Evolutionary conservation across 2,113 vertebrate species (phyloP).

Genomic region (Meriones unguiculatus): DNA sequence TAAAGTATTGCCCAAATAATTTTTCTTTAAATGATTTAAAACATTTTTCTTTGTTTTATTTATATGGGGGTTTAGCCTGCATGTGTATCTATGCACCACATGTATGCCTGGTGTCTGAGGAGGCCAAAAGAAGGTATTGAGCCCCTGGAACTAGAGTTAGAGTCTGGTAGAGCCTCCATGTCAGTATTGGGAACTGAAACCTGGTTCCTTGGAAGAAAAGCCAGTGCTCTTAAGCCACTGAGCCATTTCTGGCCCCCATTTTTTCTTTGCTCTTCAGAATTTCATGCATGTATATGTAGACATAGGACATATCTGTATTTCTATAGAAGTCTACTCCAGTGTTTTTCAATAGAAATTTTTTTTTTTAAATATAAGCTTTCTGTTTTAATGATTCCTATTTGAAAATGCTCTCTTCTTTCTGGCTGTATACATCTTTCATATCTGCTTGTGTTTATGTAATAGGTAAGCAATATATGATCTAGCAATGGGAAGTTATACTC

Average conservation of each 20-base stretch:
- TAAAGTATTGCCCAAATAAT: not conserved
- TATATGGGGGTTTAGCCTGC: not conserved
- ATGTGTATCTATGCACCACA: not conserved
- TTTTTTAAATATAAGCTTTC: slow-evolving; percentile 59
- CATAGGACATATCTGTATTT: not conserved
- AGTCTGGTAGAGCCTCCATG: not conserved
- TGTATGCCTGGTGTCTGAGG: not conserved
- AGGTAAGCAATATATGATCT: slow-evolving; percentile 54
- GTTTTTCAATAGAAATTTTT: slow-evolving; percentile 56
- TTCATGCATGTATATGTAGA: not conserved
- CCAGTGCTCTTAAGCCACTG: not conserved
- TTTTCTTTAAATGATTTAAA: not conserved
- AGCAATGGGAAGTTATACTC: slow-evolving; percentile 68
- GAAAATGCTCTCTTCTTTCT: slow-evolving; percentile 39
- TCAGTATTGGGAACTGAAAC: not conserved
- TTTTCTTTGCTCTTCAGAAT: not conserved
- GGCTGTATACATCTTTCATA: slow-evolving; percentile 63
- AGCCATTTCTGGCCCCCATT: not conserved
- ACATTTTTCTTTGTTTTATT: not conserved
- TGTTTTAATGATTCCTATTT: slow-evolving; percentile 48
- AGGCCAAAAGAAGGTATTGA: not conserved
- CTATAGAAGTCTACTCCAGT: slow-evolving; percentile 9
- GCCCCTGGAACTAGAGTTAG: not conserved
- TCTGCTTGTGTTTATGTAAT: slow-evolving; percentile 50
- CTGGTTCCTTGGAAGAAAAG: not conserved